Percentiles rank a stretch among this genome's conserved stretches.
phyloP scores from a whole-genome alignment of 2,797 vertebrate genomes.

The Calcarius lapponicus region DNA sequence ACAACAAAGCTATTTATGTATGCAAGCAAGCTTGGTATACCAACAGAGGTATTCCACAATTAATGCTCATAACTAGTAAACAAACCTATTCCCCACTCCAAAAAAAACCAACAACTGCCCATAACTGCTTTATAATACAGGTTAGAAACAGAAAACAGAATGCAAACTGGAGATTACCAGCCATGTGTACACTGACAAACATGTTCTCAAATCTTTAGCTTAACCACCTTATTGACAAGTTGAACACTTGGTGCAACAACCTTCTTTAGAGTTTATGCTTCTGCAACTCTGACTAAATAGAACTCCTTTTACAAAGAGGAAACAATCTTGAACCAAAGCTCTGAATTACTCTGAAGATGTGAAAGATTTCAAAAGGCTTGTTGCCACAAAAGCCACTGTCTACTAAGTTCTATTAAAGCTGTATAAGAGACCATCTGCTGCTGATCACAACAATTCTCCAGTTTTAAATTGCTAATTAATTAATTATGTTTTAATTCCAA shows the following conservation, averaged over 20 bases:
- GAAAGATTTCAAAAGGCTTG: not conserved
- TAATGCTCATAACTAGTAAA: not conserved
- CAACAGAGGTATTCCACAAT: not conserved
- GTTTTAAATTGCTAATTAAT: slow-evolving; percentile 23
- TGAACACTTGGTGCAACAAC: not conserved
- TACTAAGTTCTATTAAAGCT: not conserved
- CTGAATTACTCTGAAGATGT: not conserved
- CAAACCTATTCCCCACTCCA: not conserved
- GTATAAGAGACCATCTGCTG: not conserved
- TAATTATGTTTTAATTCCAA: not conserved
- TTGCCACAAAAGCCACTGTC: not conserved
- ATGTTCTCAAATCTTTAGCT: not conserved
- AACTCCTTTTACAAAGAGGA: not conserved
- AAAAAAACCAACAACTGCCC: not conserved
- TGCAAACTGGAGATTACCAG: not conserved
- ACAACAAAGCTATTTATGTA: not conserved
- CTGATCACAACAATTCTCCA: slow-evolving; percentile 11
- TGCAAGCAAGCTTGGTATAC: not conserved
- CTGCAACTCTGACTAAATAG: not conserved
- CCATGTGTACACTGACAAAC: not conserved
- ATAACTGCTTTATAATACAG: not conserved
- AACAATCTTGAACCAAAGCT: not conserved
- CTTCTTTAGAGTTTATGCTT: not conserved
- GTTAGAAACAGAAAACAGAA: not conserved
- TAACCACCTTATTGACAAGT: not conserved